These are phyloP conservation scores for Trichoplusia ni DNA, from an alignment of 1,140 invertebrate genomes.

Conservation along the genomic window DNA sequence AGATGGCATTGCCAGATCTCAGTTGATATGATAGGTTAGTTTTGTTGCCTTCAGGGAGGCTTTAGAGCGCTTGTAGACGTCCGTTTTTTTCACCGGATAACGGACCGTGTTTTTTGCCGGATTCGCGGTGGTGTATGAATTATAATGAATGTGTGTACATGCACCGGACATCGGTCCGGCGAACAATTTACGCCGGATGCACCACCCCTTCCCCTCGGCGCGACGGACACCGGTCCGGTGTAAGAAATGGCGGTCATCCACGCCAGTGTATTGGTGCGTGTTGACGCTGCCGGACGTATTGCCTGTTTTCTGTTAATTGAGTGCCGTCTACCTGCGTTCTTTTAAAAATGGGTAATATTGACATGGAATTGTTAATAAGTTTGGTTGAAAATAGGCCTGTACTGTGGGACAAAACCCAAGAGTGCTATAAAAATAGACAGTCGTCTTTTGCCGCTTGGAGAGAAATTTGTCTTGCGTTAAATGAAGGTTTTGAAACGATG, in stretches of 20 bases:
- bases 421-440: constrained; percentile 13
- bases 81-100: constrained; percentile 41
- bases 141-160: constrained; percentile 35
- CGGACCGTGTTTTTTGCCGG: constrained; percentile 42
- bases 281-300: constrained; percentile 30
- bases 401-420: constrained; percentile 19
- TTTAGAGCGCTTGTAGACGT: too few species aligned
- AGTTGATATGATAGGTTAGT: too few species aligned
- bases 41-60: too few species aligned
- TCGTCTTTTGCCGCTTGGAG: constrained; percentile 1
- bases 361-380: constrained; percentile 30
- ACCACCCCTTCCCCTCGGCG: constrained; percentile 31
- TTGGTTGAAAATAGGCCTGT: constrained; percentile 11
- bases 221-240: constrained; percentile 38
- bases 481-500: not conserved
- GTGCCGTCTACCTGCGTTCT: constrained; percentile 35
- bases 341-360: constrained; percentile 39
- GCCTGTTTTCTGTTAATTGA: constrained; percentile 24
- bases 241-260: constrained; percentile 38
- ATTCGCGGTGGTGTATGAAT: constrained; percentile 31
- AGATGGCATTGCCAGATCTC: too few species aligned
- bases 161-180: constrained; percentile 41
- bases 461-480: constrained; percentile 10
- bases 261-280: constrained; percentile 28
- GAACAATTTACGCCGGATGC: constrained; percentile 32